Evolutionary conservation across 1,140 invertebrate species (phyloP).

Genomic region (Drosophila sulfurigaster): DNA sequence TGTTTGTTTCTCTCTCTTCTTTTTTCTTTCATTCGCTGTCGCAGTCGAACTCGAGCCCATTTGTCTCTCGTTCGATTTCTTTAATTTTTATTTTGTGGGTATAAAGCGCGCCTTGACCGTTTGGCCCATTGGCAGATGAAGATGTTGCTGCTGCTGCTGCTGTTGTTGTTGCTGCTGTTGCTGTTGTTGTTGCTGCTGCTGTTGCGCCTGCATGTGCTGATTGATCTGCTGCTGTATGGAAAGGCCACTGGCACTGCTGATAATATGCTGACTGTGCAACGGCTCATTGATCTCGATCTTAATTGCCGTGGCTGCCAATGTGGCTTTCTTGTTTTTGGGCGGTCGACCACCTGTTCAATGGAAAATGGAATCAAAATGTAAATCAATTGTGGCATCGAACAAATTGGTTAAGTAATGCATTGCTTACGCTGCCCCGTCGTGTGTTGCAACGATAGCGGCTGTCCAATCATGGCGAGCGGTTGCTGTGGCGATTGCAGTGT

Average conservation of each 20-base stretch:
- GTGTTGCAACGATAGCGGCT: constrained; percentile 77
- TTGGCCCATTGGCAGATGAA: constrained; percentile 73
- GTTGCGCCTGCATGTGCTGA: constrained; percentile 81
- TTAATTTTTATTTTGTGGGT: constrained; percentile 75
- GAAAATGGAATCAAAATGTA: neutral
- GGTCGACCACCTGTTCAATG: constrained; percentile 68
- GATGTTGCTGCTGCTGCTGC: constrained; percentile 64
- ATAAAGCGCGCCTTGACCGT: constrained; percentile 80
- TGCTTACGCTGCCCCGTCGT: constrained; percentile 80
- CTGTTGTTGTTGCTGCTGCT: constrained; percentile 69
- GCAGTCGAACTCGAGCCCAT: neutral
- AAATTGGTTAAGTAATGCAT: neutral
- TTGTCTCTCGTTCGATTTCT: constrained; percentile 12
- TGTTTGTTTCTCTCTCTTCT: neutral
- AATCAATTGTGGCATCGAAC: neutral
- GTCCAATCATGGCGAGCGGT: constrained; percentile 77
- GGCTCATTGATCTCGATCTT: constrained; percentile 83
- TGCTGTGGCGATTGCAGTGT: constrained; percentile 75
- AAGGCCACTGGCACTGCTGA: constrained; percentile 79
- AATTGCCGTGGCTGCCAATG: constrained; percentile 71
- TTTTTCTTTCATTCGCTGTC: constrained; percentile 1
- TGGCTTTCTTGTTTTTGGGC: constrained; percentile 80
- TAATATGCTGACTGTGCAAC: constrained; percentile 79
- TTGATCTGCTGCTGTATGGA: constrained; percentile 83
- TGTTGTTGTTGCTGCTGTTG: constrained; percentile 64